These are phyloP conservation scores for Clistopyga incitator DNA, from an alignment of 2,888 invertebrate species.

Conservation along the genomic window DNA sequence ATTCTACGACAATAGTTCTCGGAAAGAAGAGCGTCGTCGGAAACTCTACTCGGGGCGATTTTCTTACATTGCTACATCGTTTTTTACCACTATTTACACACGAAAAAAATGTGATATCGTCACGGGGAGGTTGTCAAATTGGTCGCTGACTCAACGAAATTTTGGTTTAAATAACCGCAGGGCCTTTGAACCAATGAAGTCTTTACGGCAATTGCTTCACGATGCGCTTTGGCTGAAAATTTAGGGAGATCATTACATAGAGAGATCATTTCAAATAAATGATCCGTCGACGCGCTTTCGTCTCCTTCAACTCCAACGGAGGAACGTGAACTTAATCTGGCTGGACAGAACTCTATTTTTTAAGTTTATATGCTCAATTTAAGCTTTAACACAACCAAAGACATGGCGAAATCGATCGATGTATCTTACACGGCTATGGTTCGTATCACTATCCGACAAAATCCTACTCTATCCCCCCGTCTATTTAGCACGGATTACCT, in stretches of 20 bases:
- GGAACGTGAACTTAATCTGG: no score
- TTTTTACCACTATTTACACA: not conserved
- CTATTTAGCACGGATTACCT: constrained; percentile 66
- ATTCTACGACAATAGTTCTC: constrained; percentile 43
- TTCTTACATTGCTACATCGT: not conserved
- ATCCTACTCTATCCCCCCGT: constrained; percentile 63
- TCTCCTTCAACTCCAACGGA: not conserved
- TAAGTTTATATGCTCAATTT: not conserved
- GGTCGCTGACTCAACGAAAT: no score
- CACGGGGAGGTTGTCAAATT: no score
- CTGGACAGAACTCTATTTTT: not conserved
- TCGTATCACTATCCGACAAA: constrained; percentile 52
- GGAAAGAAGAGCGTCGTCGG: constrained; percentile 42
- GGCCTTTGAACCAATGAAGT: no score
- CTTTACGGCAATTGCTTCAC: no score
- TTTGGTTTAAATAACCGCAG: no score
- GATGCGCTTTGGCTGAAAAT: no score
- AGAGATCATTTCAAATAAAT: no score
- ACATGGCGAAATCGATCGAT: constrained; percentile 46
- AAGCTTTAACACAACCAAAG: constrained; percentile 14
- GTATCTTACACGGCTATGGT: constrained; percentile 47
- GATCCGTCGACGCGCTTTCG: no score
- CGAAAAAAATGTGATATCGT: no score
- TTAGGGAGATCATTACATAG: no score
- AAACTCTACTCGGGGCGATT: constrained; percentile 44